Conservation (phyloP, 2,113 vertebrate genomes). For the Spea bombifrons region DNA sequence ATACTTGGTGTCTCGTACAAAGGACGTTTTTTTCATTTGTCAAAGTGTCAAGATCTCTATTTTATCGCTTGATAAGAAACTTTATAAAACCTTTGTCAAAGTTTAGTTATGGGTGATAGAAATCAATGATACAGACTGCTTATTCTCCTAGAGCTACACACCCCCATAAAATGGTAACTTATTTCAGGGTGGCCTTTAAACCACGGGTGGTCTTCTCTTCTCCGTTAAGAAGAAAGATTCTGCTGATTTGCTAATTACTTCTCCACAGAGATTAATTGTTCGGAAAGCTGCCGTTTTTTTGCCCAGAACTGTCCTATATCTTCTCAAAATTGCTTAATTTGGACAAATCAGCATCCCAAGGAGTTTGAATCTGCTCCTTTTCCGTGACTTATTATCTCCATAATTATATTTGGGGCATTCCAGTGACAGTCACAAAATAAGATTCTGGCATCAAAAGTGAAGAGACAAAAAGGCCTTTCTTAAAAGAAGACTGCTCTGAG, state of each 20-base stretch:
- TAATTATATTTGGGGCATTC: conserved; percentile 66
- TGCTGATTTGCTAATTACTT: conserved; percentile 49
- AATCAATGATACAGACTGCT: too few species aligned
- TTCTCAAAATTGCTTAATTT: conserved; percentile 50
- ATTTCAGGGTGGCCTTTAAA: conserved; percentile 26
- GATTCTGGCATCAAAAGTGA: conserved; percentile 58
- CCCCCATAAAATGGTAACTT: not conserved
- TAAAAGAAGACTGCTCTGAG: not conserved
- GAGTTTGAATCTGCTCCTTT: conserved; percentile 48
- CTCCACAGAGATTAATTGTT: conserved; percentile 53
- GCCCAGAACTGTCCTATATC: conserved; percentile 31
- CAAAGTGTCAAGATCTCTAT: too few species aligned
- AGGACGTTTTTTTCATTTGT: too few species aligned
- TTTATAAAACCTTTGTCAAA: too few species aligned
- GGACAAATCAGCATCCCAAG: conserved; percentile 49
- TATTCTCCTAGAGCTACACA: too few species aligned
- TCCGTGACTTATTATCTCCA: conserved; percentile 53
- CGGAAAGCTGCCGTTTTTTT: conserved; percentile 36
- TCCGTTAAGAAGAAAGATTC: conserved; percentile 38
- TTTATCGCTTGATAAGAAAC: too few species aligned
- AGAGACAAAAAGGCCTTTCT: conserved; percentile 28
- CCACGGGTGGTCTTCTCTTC: conserved; percentile 23
- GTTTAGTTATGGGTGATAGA: too few species aligned
- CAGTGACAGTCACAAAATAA: conserved; percentile 56
- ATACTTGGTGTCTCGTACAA: too few species aligned